A percentile compares a stretch with the other conserved stretches of the same genome.
These are phyloP conservation scores for Muntiacus muntjak DNA, from an alignment of 2,113 vertebrate species.

Conservation along the genomic window DNA sequence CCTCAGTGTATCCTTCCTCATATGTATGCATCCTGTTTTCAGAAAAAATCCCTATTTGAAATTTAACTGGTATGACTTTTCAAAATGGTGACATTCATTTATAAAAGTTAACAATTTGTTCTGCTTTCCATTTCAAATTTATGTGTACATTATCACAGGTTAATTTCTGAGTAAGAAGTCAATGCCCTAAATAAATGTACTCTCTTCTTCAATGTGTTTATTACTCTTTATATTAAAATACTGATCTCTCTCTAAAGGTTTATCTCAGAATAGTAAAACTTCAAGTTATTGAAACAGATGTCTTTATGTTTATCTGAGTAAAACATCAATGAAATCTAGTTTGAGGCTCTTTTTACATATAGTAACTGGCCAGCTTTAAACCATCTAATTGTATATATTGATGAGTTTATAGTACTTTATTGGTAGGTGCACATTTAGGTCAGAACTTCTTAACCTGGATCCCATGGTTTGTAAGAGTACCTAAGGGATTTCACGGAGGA, in stretches of 20 bases:
- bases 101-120: neutral
- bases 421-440: neutral
- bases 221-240: conserved; percentile 4
- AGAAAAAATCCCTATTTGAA: conserved; percentile 26
- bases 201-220: neutral
- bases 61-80: neutral
- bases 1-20: neutral
- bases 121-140: neutral
- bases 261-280: neutral
- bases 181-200: neutral
- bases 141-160: neutral
- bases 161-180: neutral
- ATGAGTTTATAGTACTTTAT: neutral
- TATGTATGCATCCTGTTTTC: neutral
- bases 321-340: neutral
- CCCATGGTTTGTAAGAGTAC: neutral
- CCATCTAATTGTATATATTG: neutral
- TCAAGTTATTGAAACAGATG: neutral
- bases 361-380: neutral
- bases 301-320: neutral
- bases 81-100: neutral
- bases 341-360: neutral
- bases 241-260: neutral
- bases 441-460: neutral
- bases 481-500: neutral